Base-by-base conservation (phyloP, 2,888 invertebrate genomes). In the Esperia sulphurella region DNA sequence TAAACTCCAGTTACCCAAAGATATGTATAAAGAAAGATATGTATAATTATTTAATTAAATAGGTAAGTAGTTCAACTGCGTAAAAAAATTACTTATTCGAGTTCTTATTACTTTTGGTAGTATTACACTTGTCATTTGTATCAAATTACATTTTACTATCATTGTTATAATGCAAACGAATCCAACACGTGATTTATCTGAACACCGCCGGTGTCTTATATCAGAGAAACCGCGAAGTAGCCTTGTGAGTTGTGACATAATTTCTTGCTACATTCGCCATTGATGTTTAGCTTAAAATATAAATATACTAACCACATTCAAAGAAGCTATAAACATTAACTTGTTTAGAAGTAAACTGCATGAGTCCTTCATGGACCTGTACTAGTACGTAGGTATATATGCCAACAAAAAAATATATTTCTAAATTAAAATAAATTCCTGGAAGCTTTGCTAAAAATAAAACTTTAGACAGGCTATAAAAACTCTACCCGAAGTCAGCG, bases 221-320 rank as follows among this genome's bases (percentile, higher is more conserved):
- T 59, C 71, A 67, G 21, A 40, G 12, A 21, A 21, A 59, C 68
- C 72, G 63, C 66, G 44, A 12, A 3, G 28, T 49, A 61, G 58
- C 75, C 67, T 71, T 68, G 63, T 49, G 41, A 51, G 66, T 71
- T 68, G 63, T 49, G 41, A 51, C 49, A 58, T 51, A 53, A 21
- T 65, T 55, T 61, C 61, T 55, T 48, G 55, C 10, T 9, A 41
- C 28, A 8, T 31, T 31, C 8, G 8, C 31, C 10, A 9, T 31
- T 31, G 31, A 21, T 13, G 41, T 28, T 37, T 10, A 21, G 41
- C 8, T 30, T 8, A 8, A 31, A 3, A 21, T 31, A 4, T 2
- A 10, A 31, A 10, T 31, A 31, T 31, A 31, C 8, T 9, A 2
- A 31, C 10, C 7, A 9, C 10, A 31, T 31, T 31, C 31, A 10